These are phyloP conservation scores for Linepithema humile DNA, from an alignment of 1,140 invertebrate genomes.

Conservation along the genomic window DNA sequence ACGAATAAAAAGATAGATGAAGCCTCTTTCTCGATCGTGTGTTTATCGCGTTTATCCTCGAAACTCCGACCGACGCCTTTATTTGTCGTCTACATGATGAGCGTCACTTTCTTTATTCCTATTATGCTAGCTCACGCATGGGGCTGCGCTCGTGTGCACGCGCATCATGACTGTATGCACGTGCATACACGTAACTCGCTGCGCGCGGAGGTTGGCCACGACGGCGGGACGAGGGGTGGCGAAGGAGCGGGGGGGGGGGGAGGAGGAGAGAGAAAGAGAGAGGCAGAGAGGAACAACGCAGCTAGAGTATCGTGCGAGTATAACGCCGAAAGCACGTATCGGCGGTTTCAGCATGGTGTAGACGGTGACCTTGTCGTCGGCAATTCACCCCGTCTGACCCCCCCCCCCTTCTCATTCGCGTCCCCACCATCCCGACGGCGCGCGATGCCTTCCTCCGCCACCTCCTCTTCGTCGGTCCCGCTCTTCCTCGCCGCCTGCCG, in stretches of 20 bases:
- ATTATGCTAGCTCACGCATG: slow-evolving; percentile 71
- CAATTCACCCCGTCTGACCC: slow-evolving; percentile 84
- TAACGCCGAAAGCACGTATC: slow-evolving; percentile 74
- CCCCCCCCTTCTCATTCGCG: slow-evolving; percentile 72
- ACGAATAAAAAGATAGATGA: no score
- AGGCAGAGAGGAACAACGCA: slow-evolving; percentile 50
- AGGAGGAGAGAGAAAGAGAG: background rate
- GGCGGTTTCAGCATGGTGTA: slow-evolving; percentile 80
- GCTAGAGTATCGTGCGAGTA: slow-evolving; percentile 71
- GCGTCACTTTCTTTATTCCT: slow-evolving; percentile 81
- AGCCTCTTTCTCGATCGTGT: no score
- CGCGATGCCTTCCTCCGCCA: slow-evolving; percentile 64
- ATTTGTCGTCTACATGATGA: slow-evolving; percentile 57
- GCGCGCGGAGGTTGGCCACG: slow-evolving; percentile 10
- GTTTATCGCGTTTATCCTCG: background rate
- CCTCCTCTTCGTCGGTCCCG: slow-evolving; percentile 59
- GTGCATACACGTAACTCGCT: slow-evolving; percentile 39
- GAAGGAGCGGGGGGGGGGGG: background rate
- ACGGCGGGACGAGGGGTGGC: background rate
- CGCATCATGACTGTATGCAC: slow-evolving; percentile 60
- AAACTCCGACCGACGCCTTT: slow-evolving; percentile 37
- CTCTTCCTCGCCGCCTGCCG: slow-evolving; percentile 49
- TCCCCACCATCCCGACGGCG: slow-evolving; percentile 49
- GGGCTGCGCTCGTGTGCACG: slow-evolving; percentile 35
- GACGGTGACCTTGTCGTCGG: slow-evolving; percentile 85